Base-by-base conservation (phyloP, 2,113 vertebrate species). In the Acrocephalus arundinaceus region DNA sequence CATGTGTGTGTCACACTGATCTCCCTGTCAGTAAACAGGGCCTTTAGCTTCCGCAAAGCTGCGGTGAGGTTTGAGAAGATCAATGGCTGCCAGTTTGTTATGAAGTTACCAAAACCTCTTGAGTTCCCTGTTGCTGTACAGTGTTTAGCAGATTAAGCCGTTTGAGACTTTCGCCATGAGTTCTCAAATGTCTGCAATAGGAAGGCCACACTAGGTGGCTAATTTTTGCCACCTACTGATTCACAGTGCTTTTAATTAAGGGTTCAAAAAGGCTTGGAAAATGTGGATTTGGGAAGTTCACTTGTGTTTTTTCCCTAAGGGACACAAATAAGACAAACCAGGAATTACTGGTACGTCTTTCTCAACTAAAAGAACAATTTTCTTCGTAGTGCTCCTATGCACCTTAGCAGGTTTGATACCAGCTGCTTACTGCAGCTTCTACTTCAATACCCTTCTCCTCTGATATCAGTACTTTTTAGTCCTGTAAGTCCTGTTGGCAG, bases 111-210 rank as follows among this genome's bases (percentile, higher is more conserved):
- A 63, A 51, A 85, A 55, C 20, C 18, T 39, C n/a, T 51, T 22
- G 33, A 31, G 43, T 46, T 66, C 35, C 45, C 13, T 63, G 21
- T 15, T 79, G n/a, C 37, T 88, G 45, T 15, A 19, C 18, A 18
- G 25, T 30, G 37, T 23, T 90, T 35, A 79, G 65, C 24, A 59
- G 45, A 35, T 88, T n/a, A 33, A 78, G 21, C n/a, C 11, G 33
- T 89, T 35, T 1, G 3, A 48, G 66, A 48, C 20, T 75, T 95
- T 22, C 0, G 0, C 24, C 2, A 0, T 25, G 18, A 78, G 24
- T 61, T 75, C 49, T 87, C 28, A 66, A 66, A 59, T 7, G 16
- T 23, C 48, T 72, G 55, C 75, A 35, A 65, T 30, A 28, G 35
- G 17, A 85, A 87, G 31, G 13, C 39, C 6, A 4, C 14, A 18